A percentile compares a stretch with the other conserved stretches of the same genome.
Evolutionary conservation across 2,888 invertebrate species (phyloP).

Genomic region (Alloplasta piceator): DNA sequence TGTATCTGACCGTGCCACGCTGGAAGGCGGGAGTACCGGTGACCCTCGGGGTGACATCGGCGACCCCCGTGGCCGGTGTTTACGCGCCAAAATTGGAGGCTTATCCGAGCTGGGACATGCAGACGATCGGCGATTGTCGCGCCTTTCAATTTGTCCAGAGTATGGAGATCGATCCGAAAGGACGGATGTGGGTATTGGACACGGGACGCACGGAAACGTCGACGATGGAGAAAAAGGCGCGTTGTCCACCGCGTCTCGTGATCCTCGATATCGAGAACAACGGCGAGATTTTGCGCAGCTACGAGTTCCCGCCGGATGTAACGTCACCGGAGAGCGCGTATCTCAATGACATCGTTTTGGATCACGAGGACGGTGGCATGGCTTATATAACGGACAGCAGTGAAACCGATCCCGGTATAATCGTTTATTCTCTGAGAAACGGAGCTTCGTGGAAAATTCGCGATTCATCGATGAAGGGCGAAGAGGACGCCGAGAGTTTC

Average conservation of each 20-base stretch:
- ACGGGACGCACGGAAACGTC: slow-evolving; percentile 88
- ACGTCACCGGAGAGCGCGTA: slow-evolving; percentile 86
- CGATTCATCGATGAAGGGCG: slow-evolving; percentile 87
- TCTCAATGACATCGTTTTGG: slow-evolving; percentile 90
- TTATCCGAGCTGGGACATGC: slow-evolving; percentile 90
- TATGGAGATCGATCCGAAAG: slow-evolving; percentile 89
- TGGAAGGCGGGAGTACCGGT: slow-evolving; percentile 89
- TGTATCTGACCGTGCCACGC: slow-evolving; percentile 89
- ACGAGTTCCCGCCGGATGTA: slow-evolving; percentile 86
- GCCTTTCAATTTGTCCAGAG: slow-evolving; percentile 91
- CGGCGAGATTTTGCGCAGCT: slow-evolving; percentile 84
- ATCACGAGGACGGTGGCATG: slow-evolving; percentile 87
- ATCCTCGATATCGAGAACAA: slow-evolving; percentile 87
- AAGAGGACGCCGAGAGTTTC: slow-evolving; percentile 86
- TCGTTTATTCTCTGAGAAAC: slow-evolving; percentile 88
- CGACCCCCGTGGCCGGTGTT: slow-evolving; percentile 83
- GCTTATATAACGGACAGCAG: slow-evolving; percentile 91
- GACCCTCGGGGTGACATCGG: slow-evolving; percentile 87
- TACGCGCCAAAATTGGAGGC: slow-evolving; percentile 87
- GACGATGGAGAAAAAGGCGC: slow-evolving; percentile 80
- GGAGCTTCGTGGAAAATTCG: slow-evolving; percentile 89
- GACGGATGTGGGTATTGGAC: slow-evolving; percentile 85
- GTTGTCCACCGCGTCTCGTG: slow-evolving; percentile 88
- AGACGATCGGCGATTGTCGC: slow-evolving; percentile 87
- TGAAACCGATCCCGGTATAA: slow-evolving; percentile 88